Conservation (phyloP, 2,888 invertebrate species). For the Branchipolynoe longqiensis region DNA sequence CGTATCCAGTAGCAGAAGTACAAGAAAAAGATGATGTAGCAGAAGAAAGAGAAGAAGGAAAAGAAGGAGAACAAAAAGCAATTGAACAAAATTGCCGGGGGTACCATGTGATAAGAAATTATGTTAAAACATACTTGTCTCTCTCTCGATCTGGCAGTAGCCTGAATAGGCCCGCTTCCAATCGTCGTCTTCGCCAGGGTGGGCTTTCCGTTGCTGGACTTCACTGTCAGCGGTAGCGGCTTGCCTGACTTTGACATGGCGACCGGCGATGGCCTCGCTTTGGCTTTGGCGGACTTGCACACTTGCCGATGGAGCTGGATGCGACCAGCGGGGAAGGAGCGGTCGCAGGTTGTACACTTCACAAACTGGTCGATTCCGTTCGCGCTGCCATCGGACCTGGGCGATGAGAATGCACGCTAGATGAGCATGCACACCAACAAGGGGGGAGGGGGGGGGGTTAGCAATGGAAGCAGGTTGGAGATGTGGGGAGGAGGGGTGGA, state of each 20-base stretch:
- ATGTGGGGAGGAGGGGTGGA: background rate
- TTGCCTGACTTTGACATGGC: background rate
- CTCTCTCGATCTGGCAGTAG: background rate
- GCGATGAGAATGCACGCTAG: conserved; percentile 2
- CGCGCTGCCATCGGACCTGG: conserved; percentile 15
- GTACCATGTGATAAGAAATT: background rate
- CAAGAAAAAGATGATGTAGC: too few relatives aligned
- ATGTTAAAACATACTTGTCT: background rate
- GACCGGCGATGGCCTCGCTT: background rate
- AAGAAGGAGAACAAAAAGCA: too few relatives aligned
- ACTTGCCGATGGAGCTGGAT: conserved; percentile 36
- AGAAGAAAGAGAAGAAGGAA: too few relatives aligned
- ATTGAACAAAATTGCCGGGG: background rate
- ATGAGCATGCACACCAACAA: conserved; percentile 28
- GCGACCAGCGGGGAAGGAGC: conserved; percentile 27
- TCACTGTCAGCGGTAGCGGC: background rate
- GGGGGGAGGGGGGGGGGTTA: background rate
- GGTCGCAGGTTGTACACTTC: conserved; percentile 28
- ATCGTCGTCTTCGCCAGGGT: conserved; percentile 19
- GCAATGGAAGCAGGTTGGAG: background rate
- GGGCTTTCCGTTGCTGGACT: background rate
- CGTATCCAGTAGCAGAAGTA: too few relatives aligned
- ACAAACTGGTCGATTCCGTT: conserved; percentile 12
- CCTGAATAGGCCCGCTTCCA: conserved; percentile 20
- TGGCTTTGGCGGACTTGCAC: background rate